Percentiles rank a stretch among this genome's conserved stretches.
These are phyloP conservation scores for Pachypeltis micranthus DNA, from an alignment of 1,140 invertebrate species.

Conservation along the genomic window DNA sequence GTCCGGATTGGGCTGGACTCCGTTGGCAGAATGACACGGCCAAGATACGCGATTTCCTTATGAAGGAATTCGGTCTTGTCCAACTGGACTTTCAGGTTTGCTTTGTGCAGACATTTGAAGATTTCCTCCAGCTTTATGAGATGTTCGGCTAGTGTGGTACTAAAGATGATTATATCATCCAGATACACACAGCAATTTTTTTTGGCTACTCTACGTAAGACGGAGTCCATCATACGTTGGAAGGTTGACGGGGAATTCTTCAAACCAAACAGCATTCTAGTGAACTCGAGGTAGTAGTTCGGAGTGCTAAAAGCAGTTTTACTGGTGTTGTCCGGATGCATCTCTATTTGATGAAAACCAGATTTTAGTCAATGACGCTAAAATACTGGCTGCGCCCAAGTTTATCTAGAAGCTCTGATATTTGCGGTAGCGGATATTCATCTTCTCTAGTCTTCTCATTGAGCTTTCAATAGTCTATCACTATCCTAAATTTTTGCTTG, in stretches of 20 bases:
- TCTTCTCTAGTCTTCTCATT: conserved; percentile 21
- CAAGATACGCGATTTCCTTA: conserved; percentile 30
- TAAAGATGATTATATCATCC: conserved; percentile 37
- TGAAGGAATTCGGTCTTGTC: conserved; percentile 28
- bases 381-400: conserved; percentile 21
- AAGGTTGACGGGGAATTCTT: conserved; percentile 21
- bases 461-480: conserved; percentile 27
- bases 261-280: conserved; percentile 24
- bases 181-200: conserved; percentile 32
- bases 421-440: conserved; percentile 10
- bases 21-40: conserved; percentile 29
- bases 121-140: conserved; percentile 22
- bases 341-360: conserved; percentile 32
- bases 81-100: conserved; percentile 25
- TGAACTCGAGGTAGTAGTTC: conserved; percentile 19
- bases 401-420: conserved; percentile 1
- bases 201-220: not conserved
- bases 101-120: conserved; percentile 22
- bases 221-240: conserved; percentile 30
- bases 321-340: conserved; percentile 14
- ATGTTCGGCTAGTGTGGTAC: conserved; percentile 30
- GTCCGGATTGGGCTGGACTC: conserved; percentile 29
- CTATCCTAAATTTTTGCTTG: conserved; percentile 24
- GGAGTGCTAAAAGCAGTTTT: conserved; percentile 26
- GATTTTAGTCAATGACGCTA: conserved; percentile 20